A percentile compares a stretch with the other conserved stretches of the same genome.
Conservation (phyloP, 2,888 invertebrate genomes). For the Smittia sp. region DNA sequence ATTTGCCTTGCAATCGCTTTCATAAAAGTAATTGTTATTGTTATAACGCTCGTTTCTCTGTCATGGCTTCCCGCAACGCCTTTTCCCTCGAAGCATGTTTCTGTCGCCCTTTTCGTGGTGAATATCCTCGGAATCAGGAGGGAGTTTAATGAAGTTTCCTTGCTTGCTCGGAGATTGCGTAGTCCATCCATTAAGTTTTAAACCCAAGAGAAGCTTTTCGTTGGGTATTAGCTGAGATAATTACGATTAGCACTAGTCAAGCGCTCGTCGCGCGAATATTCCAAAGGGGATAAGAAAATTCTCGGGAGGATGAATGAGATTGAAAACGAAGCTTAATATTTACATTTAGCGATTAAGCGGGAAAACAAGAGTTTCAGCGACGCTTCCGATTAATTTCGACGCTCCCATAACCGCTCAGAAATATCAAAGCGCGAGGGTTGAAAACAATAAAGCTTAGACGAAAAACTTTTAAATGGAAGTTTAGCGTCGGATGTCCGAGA, state of each 20-base stretch:
- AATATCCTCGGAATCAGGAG: background rate
- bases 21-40: conserved; percentile 33
- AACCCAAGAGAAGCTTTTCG: too few species aligned
- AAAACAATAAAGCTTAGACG: background rate
- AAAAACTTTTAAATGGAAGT: background rate
- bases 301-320: too few species aligned
- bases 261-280: too few species aligned
- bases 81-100: background rate
- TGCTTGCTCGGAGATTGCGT: too few species aligned
- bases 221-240: too few species aligned
- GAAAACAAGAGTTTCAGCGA: too few species aligned
- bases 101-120: background rate
- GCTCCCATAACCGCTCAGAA: background rate
- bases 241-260: too few species aligned
- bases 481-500: background rate
- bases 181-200: too few species aligned
- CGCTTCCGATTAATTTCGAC: background rate
- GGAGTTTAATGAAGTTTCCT: background rate
- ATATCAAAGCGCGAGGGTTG: background rate
- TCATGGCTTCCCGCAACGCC: background rate
- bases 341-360: too few species aligned
- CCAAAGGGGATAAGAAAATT: too few species aligned
- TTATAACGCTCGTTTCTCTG: conserved; percentile 8
- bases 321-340: too few species aligned
- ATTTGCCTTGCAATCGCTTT: conserved; percentile 10